Evolutionary conservation across 1,140 invertebrate species (phyloP).

Genomic region (Bombus sibiricus): DNA sequence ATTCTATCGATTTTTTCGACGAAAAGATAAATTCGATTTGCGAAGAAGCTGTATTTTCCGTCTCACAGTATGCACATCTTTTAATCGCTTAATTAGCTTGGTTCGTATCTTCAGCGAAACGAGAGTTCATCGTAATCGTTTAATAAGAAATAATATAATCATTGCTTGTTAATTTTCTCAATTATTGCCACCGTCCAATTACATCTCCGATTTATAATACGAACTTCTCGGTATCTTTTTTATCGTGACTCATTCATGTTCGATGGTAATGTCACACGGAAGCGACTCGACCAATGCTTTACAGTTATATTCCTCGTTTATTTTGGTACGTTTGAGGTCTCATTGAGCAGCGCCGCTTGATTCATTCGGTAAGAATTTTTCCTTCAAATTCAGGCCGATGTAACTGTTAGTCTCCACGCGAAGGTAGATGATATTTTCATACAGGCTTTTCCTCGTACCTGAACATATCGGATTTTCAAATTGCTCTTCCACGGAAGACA

Average conservation of each 20-base stretch:
- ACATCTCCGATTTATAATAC: too few species aligned
- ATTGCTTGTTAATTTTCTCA: not conserved
- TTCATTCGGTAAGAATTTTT: constrained; percentile 14
- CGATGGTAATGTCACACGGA: constrained; percentile 21
- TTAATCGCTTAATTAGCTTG: not conserved
- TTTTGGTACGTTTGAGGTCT: constrained; percentile 9
- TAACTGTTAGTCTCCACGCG: not conserved
- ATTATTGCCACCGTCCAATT: not conserved
- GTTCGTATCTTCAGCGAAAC: not conserved
- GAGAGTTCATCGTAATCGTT: not conserved
- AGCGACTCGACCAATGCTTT: constrained; percentile 17
- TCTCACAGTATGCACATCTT: too few species aligned
- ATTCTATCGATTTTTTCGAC: too few species aligned
- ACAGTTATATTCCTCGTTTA: constrained; percentile 49
- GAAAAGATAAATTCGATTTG: too few species aligned
- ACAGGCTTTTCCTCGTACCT: too few species aligned
- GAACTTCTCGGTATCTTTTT: not conserved
- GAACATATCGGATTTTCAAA: too few species aligned
- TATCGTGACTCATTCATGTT: constrained; percentile 14
- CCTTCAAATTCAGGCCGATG: not conserved
- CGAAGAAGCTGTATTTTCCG: too few species aligned
- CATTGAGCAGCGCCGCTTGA: not conserved
- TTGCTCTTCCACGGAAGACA: too few species aligned
- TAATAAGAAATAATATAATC: not conserved
- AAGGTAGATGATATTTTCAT: too few species aligned